phyloP scores from a whole-genome alignment of 2,113 vertebrate species.

The Macroglossus sobrinus region DNA sequence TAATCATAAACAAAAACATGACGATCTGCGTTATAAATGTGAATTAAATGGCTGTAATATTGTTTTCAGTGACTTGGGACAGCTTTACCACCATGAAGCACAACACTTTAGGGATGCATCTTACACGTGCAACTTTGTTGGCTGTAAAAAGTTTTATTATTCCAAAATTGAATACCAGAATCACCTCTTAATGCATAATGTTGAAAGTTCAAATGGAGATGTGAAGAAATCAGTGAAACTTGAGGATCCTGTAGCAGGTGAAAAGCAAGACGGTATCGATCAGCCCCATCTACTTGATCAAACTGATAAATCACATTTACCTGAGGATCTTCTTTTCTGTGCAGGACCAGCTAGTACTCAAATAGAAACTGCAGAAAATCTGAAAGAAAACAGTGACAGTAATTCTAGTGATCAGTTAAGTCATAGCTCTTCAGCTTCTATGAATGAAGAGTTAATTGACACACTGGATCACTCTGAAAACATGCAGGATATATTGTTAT shows the following conservation, averaged over 20 bases:
- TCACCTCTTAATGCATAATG: slow-evolving; percentile 92
- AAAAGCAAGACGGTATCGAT: slow-evolving; percentile 68
- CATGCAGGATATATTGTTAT: slow-evolving; percentile 71
- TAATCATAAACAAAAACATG: slow-evolving; percentile 93
- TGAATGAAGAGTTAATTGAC: slow-evolving; percentile 75
- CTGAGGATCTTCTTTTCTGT: slow-evolving; percentile 69
- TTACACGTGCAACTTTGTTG: slow-evolving; percentile 89
- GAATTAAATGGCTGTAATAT: slow-evolving; percentile 93
- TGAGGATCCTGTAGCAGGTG: slow-evolving; percentile 70
- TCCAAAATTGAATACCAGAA: slow-evolving; percentile 94
- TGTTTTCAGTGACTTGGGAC: slow-evolving; percentile 93
- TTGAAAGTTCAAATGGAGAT: slow-evolving; percentile 82
- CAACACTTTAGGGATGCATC: slow-evolving; percentile 97
- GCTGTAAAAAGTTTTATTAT: slow-evolving; percentile 95
- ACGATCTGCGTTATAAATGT: slow-evolving; percentile 93
- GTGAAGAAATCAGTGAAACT: slow-evolving; percentile 75
- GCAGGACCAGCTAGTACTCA: slow-evolving; percentile 75
- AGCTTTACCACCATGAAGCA: slow-evolving; percentile 97
- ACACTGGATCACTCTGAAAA: slow-evolving; percentile 69
- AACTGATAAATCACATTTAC: slow-evolving; percentile 67
- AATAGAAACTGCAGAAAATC: slow-evolving; percentile 76
- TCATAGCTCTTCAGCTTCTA: slow-evolving; percentile 68
- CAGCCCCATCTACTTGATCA: slow-evolving; percentile 73
- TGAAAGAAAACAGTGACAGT: slow-evolving; percentile 80
- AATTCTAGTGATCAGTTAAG: slow-evolving; percentile 82